A percentile compares a stretch with the other conserved stretches of the same genome.
Evolutionary conservation across 2,113 vertebrate genomes (phyloP).

Genomic region (Octodon degus): DNA sequence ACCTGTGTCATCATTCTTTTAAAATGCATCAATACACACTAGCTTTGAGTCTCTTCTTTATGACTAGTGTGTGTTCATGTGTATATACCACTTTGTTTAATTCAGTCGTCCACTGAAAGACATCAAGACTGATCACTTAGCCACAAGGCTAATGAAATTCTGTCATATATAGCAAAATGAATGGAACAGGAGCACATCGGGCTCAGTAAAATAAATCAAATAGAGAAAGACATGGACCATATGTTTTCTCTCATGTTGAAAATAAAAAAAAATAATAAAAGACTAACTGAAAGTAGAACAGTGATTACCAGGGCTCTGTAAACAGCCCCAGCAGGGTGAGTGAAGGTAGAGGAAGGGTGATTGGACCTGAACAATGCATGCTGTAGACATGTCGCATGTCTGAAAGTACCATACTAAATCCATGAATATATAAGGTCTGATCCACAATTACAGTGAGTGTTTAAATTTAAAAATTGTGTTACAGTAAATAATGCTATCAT

Average conservation of each 20-base stretch:
- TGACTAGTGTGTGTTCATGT: background rate
- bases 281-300: background rate
- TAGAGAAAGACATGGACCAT: too few relatives aligned
- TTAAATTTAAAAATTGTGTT: background rate
- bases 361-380: background rate
- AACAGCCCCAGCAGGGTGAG: rapidly evolving
- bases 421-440: background rate
- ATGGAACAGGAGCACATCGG: background rate
- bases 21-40: background rate
- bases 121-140: background rate
- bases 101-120: background rate
- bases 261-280: background rate
- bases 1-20: background rate
- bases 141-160: background rate
- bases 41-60: conserved; percentile 39
- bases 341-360: background rate
- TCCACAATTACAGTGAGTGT: background rate
- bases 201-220: background rate
- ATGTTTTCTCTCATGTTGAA: background rate
- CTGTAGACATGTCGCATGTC: too few relatives aligned
- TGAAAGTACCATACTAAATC: background rate
- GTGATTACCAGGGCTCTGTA: background rate
- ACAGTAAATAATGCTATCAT: background rate
- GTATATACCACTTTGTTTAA: background rate
- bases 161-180: background rate